Conservation (phyloP, 2,797 vertebrate species). For the Thripadectes ignobilis region DNA sequence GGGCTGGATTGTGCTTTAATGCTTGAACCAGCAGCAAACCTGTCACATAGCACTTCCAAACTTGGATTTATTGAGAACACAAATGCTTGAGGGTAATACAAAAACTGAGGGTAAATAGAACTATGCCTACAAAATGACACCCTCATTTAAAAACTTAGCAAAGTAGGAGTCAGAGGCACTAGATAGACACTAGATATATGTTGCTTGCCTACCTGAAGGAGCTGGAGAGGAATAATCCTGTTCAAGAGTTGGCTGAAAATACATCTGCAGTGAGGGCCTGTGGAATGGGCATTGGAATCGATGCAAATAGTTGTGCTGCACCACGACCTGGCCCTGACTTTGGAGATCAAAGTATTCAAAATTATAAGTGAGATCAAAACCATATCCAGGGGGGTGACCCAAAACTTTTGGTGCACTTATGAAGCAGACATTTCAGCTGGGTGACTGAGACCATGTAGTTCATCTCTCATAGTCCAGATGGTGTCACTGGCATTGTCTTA, state of each 20-base stretch:
- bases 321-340: not conserved
- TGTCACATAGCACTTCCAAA: not conserved
- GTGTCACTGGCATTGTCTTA: not conserved
- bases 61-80: not conserved
- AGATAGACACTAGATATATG: not conserved
- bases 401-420: not conserved
- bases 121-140: not conserved
- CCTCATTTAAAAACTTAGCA: not conserved
- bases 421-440: not conserved
- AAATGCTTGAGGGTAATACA: not conserved
- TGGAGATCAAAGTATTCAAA: not conserved
- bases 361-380: not conserved
- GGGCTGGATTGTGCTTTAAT: not conserved
- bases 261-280: not conserved
- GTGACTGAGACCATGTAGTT: not conserved
- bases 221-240: not conserved
- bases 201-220: not conserved
- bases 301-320: not conserved
- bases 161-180: not conserved
- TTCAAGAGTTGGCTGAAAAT: not conserved
- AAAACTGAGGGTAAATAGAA: not conserved
- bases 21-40: not conserved
- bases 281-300: fast-evolving
- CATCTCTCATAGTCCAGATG: fast-evolving
- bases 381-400: not conserved